Evolutionary conservation across 2,888 invertebrate species (phyloP), one percentile per base, ranked within the genome.

Genomic region (Stenodera caucasica): DNA sequence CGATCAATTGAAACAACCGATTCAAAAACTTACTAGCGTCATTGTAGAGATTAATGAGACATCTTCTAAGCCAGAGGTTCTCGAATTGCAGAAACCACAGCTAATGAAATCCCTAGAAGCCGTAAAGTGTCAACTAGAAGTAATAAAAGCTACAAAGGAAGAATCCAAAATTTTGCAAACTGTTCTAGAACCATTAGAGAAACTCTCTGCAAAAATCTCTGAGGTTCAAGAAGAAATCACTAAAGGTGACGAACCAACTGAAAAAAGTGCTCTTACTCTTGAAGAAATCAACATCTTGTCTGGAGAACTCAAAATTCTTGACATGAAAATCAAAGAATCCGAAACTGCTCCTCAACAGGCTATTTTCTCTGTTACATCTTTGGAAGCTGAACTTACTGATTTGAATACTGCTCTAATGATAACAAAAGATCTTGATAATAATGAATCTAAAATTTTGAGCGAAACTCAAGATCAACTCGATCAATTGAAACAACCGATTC

Each of bases 1-100:
- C 15, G 33, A 18, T 32, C 12, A 53, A 12, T 49, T 72, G 49
- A 63, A 57, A 30, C 64, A 67, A 57, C 69, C 72, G 15, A 51
- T 73, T 21, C 54, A 71, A 53, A 65, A 67, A 51, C 49, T 75
- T 21, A 59, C 61, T 7, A 52, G 59, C 30, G 54, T 68, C 9
- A 49, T 74, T 33, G 58, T 57, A 18, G 53, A 68, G 14, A 55
- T 55, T 7, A 64, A 65, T 26, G 56, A 62, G 50, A 15, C 49
- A 26, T 7, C 62, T 0, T 52, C 59, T 11, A 67, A 64, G 54
- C 63, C 67, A 50, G 60, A 69, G 54, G 15, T 65, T 35, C 9
- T 59, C 15, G 61, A 65, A 64, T 21, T 33, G 50, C 61, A 67
- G 35, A 64, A 64, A 51, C 49, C 66, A 26, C 53, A 65, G 49